Evolutionary conservation across 2,797 vertebrate species (phyloP).

Genomic region (Lithobates sylvaticus): DNA sequence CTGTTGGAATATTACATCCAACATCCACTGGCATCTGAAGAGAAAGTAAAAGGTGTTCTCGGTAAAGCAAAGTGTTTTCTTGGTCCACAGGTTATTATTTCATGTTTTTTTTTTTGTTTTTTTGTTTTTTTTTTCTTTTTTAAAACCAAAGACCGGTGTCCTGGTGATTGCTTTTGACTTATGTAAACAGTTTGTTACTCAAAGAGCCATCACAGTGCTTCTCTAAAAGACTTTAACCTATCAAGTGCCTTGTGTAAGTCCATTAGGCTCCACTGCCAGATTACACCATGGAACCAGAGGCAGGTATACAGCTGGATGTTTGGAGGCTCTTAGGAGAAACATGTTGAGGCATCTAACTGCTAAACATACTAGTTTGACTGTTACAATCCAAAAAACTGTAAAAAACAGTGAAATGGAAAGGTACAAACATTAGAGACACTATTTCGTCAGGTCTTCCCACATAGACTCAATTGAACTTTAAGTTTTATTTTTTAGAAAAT

Average conservation of each 20-base stretch:
- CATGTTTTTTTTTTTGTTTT: slow-evolving; percentile 66
- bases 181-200: slow-evolving; percentile 76
- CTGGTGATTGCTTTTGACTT: slow-evolving; percentile 70
- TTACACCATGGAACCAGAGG: slow-evolving; percentile 78
- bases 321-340: slow-evolving; percentile 77
- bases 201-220: slow-evolving; percentile 76
- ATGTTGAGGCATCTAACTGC: slow-evolving; percentile 74
- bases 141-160: slow-evolving; percentile 65
- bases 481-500: slow-evolving; percentile 83
- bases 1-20: slow-evolving; percentile 67
- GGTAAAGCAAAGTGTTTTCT: slow-evolving; percentile 72
- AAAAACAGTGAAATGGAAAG: slow-evolving; percentile 87
- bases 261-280: slow-evolving; percentile 74
- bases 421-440: slow-evolving; percentile 85
- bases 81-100: slow-evolving; percentile 75
- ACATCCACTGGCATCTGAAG: slow-evolving; percentile 72
- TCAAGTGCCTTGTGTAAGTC: slow-evolving; percentile 72
- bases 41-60: slow-evolving; percentile 68
- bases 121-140: background rate
- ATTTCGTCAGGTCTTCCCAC: slow-evolving; percentile 88
- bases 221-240: slow-evolving; percentile 69
- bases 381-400: slow-evolving; percentile 84
- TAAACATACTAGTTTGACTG: slow-evolving; percentile 77
- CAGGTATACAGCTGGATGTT: slow-evolving; percentile 79
- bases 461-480: slow-evolving; percentile 88